Evolutionary conservation across 2,797 vertebrate genomes (phyloP).

Genomic region (Carcharodon carcharias): DNA sequence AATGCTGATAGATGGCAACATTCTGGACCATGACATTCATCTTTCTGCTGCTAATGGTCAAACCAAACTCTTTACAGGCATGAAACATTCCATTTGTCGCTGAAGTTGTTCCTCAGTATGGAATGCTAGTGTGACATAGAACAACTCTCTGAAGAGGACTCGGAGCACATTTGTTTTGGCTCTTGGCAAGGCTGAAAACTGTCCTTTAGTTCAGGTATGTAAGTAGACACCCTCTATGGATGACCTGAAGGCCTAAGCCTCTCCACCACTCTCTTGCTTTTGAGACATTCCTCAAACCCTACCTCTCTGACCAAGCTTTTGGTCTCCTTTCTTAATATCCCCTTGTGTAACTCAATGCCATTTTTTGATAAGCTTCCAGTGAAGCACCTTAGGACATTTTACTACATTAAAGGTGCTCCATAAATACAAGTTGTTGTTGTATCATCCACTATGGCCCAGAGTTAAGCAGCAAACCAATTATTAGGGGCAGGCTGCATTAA

Average conservation of each 20-base stretch:
- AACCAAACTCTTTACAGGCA: no score
- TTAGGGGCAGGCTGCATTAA: background rate
- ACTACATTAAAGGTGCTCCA: background rate
- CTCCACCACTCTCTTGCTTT: no score
- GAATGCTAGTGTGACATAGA: no score
- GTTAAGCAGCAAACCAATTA: background rate
- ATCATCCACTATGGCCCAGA: background rate
- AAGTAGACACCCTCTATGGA: background rate
- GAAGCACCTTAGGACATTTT: background rate
- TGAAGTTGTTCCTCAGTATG: no score
- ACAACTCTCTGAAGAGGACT: no score
- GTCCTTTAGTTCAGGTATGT: background rate
- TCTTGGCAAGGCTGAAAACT: no score
- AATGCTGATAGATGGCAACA: background rate
- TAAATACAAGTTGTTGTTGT: background rate
- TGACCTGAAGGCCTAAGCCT: no score
- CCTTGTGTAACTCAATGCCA: background rate
- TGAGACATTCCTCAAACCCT: no score
- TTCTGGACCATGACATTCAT: no score
- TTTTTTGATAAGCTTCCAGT: background rate
- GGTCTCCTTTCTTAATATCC: background rate
- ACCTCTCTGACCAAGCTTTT: background rate
- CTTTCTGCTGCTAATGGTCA: no score
- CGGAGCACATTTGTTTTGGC: no score
- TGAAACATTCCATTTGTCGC: no score